Evolutionary conservation across 2,888 invertebrate genomes (phyloP).

Genomic region (Drymonia ruficornis): DNA sequence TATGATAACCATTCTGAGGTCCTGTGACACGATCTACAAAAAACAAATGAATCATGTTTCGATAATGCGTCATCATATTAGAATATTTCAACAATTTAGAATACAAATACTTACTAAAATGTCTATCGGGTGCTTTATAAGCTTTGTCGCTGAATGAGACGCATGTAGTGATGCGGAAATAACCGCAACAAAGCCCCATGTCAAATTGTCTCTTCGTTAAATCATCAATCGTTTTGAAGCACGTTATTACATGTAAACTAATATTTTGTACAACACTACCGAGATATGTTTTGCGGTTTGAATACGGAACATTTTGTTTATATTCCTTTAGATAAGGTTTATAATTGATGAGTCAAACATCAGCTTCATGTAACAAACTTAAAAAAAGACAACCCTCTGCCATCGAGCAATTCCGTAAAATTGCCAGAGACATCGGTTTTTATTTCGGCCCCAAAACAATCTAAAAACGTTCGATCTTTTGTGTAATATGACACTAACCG

Average conservation of each 20-base stretch:
- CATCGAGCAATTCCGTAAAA: constrained; percentile 74
- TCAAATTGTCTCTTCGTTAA: constrained; percentile 67
- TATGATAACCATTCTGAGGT: constrained; percentile 47
- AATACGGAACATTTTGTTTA: constrained; percentile 34
- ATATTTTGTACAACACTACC: constrained; percentile 56
- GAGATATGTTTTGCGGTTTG: constrained; percentile 49
- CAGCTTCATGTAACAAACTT: constrained; percentile 27
- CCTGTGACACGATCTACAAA: constrained; percentile 32
- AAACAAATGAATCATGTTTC: constrained; percentile 39
- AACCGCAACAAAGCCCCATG: constrained; percentile 64
- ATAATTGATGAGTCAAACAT: constrained; percentile 41
- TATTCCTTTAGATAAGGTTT: constrained; percentile 46
- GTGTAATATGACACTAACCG: constrained; percentile 74
- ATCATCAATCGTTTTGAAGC: constrained; percentile 62
- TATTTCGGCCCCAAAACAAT: constrained; percentile 74
- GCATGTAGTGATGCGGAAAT: constrained; percentile 58
- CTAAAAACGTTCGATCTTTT: constrained; percentile 69
- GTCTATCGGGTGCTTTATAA: constrained; percentile 37
- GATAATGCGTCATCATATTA: constrained; percentile 39
- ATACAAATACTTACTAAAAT: constrained; percentile 17
- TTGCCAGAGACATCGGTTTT: constrained; percentile 74
- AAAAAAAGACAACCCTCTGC: constrained; percentile 47
- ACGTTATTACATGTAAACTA: constrained; percentile 67
- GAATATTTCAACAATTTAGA: constrained; percentile 34
- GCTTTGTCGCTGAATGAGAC: constrained; percentile 56